These are phyloP conservation scores for Tridacna crocea DNA, from an alignment of 2,888 invertebrate genomes.

Conservation along the genomic window DNA sequence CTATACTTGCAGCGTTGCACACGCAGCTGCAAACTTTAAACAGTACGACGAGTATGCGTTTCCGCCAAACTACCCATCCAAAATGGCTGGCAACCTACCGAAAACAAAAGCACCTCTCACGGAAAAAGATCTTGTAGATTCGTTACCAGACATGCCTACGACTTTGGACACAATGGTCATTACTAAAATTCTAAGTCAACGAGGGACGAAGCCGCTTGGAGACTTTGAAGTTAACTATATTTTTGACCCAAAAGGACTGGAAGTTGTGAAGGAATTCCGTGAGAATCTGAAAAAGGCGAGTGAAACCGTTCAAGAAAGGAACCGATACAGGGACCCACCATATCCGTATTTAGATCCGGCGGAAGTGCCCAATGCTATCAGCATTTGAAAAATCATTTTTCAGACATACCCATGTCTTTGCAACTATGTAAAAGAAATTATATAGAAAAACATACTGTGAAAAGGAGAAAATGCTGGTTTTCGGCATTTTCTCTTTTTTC, in stretches of 20 bases:
- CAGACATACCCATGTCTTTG: neutral
- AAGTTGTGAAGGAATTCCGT: slow-evolving; percentile 65
- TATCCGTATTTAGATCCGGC: slow-evolving; percentile 83
- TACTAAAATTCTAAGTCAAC: slow-evolving; percentile 80
- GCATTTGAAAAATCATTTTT: slow-evolving; percentile 50
- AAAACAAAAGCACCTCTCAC: slow-evolving; percentile 51
- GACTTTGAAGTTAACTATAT: slow-evolving; percentile 83
- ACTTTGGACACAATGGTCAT: slow-evolving; percentile 82
- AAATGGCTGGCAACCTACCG: slow-evolving; percentile 59
- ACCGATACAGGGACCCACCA: slow-evolving; percentile 73
- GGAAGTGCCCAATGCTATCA: slow-evolving; percentile 84
- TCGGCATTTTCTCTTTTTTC: neutral
- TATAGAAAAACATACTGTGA: neutral
- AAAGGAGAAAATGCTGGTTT: neutral
- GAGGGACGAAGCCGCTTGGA: slow-evolving; percentile 80
- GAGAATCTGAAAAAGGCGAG: slow-evolving; percentile 79
- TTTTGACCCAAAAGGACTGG: slow-evolving; percentile 76
- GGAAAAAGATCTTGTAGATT: slow-evolving; percentile 76
- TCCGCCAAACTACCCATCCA: slow-evolving; percentile 73
- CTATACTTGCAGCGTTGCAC: slow-evolving; percentile 63
- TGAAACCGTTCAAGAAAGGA: slow-evolving; percentile 76
- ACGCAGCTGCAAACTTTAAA: slow-evolving; percentile 67
- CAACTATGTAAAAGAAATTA: neutral
- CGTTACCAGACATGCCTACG: slow-evolving; percentile 77
- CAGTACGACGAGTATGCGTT: slow-evolving; percentile 79